phyloP scores from a whole-genome alignment of 2,797 vertebrate genomes.

The Acipenser ruthenus region DNA sequence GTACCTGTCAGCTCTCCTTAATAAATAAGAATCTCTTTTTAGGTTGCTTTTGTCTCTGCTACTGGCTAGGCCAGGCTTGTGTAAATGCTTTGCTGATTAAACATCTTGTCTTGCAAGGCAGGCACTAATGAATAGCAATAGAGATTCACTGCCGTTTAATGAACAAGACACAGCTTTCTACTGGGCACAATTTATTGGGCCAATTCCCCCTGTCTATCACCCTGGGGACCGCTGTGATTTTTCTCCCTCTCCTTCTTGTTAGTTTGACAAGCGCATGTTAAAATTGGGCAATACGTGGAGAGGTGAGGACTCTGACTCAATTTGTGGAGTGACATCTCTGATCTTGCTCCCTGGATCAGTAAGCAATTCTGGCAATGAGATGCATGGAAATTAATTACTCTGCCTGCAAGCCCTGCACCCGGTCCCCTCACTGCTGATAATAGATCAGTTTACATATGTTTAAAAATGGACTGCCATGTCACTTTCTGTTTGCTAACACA shows the following conservation, averaged over 20 bases:
- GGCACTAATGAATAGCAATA: conserved; percentile 96
- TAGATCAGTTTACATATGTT: conserved; percentile 51
- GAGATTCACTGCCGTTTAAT: conserved; percentile 97
- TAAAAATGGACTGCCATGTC: conserved; percentile 36
- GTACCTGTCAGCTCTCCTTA: conserved; percentile 72
- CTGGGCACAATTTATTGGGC: conserved; percentile 93
- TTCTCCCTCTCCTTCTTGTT: conserved; percentile 52
- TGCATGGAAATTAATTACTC: conserved; percentile 92
- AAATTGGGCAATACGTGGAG: conserved; percentile 55
- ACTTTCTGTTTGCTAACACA: conserved; percentile 31
- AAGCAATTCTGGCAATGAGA: conserved; percentile 94
- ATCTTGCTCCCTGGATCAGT: conserved; percentile 76
- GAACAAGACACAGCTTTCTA: conserved; percentile 89
- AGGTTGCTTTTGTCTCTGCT: conserved; percentile 56
- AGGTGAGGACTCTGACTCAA: conserved; percentile 77
- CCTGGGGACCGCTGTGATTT: conserved; percentile 50
- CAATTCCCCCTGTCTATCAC: conserved; percentile 89
- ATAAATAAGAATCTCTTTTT: conserved; percentile 98
- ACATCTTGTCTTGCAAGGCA: conserved; percentile 75
- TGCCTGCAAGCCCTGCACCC: conserved; percentile 43
- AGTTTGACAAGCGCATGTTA: conserved; percentile 62
- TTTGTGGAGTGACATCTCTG: conserved; percentile 85
- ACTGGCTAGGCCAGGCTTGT: conserved; percentile 56
- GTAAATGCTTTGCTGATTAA: conserved; percentile 88
- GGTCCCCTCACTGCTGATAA: conserved; percentile 41